These are phyloP conservation scores for Gadus chalcogrammus DNA, from an alignment of 2,113 vertebrate genomes.

Conservation along the genomic window DNA sequence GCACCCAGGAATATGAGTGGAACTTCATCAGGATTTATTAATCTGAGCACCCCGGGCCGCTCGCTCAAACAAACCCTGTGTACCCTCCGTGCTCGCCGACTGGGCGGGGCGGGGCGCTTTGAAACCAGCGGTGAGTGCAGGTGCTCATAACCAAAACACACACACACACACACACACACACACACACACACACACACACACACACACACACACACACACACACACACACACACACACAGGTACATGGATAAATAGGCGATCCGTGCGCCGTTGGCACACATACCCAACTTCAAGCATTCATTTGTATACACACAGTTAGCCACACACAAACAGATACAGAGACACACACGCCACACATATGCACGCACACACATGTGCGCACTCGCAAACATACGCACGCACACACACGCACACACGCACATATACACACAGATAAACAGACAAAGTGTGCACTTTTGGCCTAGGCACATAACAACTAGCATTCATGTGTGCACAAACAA, in stretches of 20 bases:
- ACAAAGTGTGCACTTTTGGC: not conserved
- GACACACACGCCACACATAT: no score
- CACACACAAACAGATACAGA: slow-evolving; percentile 18
- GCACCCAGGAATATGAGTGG: slow-evolving; percentile 58
- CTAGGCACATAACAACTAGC: not conserved
- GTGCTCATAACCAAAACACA: slow-evolving; percentile 37
- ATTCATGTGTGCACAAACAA: not conserved
- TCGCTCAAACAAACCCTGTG: slow-evolving; percentile 70
- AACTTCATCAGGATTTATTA: slow-evolving; percentile 77
- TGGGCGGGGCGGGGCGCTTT: slow-evolving; percentile 50
- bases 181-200: slow-evolving; percentile 1
- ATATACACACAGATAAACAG: slow-evolving; percentile 13
- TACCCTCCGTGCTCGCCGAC: slow-evolving; percentile 58
- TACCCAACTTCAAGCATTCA: not conserved
- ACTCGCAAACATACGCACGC: not conserved
- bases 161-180: slow-evolving; percentile 2
- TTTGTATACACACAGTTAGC: slow-evolving; percentile 3
- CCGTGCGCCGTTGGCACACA: not conserved
- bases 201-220: slow-evolving; percentile 12
- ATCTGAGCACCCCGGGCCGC: slow-evolving; percentile 63
- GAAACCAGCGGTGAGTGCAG: slow-evolving; percentile 55
- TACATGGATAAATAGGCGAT: slow-evolving; percentile 19
- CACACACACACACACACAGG: slow-evolving; percentile 2
- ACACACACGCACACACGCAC: not conserved
- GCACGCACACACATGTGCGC: not conserved